Base-by-base conservation (phyloP, 2,888 invertebrate genomes). In the Cephus spinipes region DNA sequence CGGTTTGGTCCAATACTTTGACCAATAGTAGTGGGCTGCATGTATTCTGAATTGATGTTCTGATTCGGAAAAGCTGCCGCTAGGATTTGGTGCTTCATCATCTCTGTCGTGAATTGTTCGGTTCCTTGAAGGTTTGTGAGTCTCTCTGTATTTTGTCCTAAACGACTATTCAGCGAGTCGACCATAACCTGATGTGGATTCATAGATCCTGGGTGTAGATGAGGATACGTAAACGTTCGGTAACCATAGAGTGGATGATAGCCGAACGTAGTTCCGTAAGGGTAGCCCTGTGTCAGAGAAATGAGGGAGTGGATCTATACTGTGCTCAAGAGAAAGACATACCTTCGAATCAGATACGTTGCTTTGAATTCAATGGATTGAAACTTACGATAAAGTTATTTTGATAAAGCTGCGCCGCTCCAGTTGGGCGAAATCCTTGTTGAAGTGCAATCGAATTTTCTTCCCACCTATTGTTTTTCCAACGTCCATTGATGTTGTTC, bases 311-410 rank as follows among this genome's bases (percentile, higher is more conserved):
- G 15, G 40, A 40, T 40, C 15, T 40, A 6, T 40, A 40, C 40
- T 40, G 4, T 40, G 40, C 40, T 40, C 40, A 15, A 40, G 40
- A 15, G 12, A 40, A 40, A 15, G 36, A 36, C 4, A 36, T 4
- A 12, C 36, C 36, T 36, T 12, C 36, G 36, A 36, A 12, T 36
- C 36, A 4, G 36, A 36, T 36, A 36, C 36, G 36, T 40, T 40
- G 4, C 40, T 40, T 40, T 40, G 1, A 40, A 40, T 40, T 40
- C 0, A 15, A 12, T 40, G 4, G 40, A 40, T 69, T 32, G 12
- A 69, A 12, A 69, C 86, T 86, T 81, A 89, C 89, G 12, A 84
- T 34, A 76, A 88, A 88, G 80, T 87, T 87, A 55, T 82, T 80
- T 6, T 87, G 78, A 74, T 87, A 89, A 69, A 85, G 83, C 77